Conservation (phyloP, 2,113 vertebrate species). For the Rhipidura dahli region DNA sequence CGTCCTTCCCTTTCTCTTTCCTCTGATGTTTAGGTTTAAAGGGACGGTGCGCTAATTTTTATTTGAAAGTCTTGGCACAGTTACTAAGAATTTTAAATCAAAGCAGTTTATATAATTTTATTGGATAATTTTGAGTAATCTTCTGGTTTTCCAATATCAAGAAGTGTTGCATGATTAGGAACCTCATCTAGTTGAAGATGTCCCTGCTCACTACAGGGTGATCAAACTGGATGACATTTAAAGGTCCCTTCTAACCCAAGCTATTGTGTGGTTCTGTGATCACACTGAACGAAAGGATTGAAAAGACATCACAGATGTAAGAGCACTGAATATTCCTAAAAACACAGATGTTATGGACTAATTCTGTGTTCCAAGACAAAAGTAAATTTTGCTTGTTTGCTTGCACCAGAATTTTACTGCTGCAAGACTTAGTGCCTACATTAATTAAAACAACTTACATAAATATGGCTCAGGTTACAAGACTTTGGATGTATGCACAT, state of each 20-base stretch:
- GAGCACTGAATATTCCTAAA: neutral
- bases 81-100: neutral
- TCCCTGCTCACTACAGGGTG: neutral
- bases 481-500: neutral
- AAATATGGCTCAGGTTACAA: neutral
- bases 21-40: neutral
- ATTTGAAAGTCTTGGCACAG: neutral
- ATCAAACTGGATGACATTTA: neutral
- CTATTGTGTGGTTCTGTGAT: neutral
- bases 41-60: neutral
- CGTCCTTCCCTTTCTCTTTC: neutral
- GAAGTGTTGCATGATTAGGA: neutral
- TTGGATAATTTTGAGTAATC: neutral
- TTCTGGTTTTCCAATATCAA: neutral
- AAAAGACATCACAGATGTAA: neutral
- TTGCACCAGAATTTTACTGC: neutral
- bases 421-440: neutral
- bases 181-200: neutral
- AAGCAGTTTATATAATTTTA: neutral
- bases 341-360: neutral
- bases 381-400: neutral
- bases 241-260: neutral
- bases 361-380: neutral
- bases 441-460: neutral
- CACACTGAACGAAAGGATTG: neutral